Base-by-base conservation (phyloP, 1,140 invertebrate species). In the Colletes latitarsis region DNA sequence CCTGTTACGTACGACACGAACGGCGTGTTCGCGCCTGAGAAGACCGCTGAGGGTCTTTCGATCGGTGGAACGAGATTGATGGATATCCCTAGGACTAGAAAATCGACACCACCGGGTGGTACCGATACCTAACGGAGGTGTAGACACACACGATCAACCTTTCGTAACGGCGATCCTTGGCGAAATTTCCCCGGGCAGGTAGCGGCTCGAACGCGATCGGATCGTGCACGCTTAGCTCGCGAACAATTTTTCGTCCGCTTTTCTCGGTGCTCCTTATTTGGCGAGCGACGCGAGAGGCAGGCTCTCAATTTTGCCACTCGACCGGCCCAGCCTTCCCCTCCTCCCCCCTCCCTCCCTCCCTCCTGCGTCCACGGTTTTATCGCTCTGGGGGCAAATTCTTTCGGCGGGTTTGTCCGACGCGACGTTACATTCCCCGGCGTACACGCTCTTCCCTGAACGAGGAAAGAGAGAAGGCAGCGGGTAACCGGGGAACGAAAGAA, bases 381-480 rank as follows among this genome's bases (percentile, higher is more conserved):
- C 71, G 70, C 19, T 43, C 41, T 9, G 55, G 57, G 57, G 19
- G 70, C 55, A 43, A 73, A 62, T 73, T 62, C 46, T 62, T 73
- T 72, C 55, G 58, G n/a, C 70, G 3, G 41, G 19, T 19, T 62
- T 62, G 58, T 10, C 58, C 21, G 14, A 15, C 21, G 21, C 21
- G 6, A 12, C 9, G 63, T 43, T 64, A 43, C 63, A 64, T 64
- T 64, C 63, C 17, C 63, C 41, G 8, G 41, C 63, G 63, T 43
- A n/a, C 63, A 43, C 55, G 5, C n/a, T 62, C 19, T 46, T 46
- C 43, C 72, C 53, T 41, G 19, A 49, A 12, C 12, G 58, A 52
- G 4, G 17, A 6, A 14, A 43, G 63, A 3, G 52, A 10, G 39
- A n/a, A 39, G 15, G 21, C n/a, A 17, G 3, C 15, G 19, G 30